A percentile compares a stretch with the other conserved stretches of the same genome.
Conservation (phyloP, 2,888 invertebrate genomes). For the Volucella bombylans region DNA sequence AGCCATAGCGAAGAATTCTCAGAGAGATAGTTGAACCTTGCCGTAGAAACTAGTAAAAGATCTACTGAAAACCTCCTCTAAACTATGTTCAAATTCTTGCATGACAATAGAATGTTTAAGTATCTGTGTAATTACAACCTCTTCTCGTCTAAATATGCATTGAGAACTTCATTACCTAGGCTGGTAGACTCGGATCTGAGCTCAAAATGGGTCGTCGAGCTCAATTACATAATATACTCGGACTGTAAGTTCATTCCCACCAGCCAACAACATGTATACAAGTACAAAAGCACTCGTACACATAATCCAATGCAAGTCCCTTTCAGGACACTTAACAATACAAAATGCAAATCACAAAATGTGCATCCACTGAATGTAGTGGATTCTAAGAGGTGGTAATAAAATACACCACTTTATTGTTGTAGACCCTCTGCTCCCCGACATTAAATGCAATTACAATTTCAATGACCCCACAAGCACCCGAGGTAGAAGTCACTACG, state of each 20-base stretch:
- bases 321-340: slow-evolving; percentile 8
- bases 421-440: slow-evolving; percentile 2
- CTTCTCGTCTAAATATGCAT: not conserved
- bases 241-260: not conserved
- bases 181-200: slow-evolving; percentile 19
- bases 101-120: too few relatives aligned
- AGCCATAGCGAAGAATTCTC: too few relatives aligned
- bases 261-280: slow-evolving; percentile 18
- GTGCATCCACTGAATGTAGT: slow-evolving; percentile 31
- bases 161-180: slow-evolving; percentile 2
- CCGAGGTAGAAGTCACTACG: not conserved
- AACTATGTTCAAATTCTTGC: too few relatives aligned
- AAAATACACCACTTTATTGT: slow-evolving; percentile 48
- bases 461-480: slow-evolving; percentile 38
- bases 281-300: slow-evolving; percentile 9
- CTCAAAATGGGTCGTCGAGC: slow-evolving; percentile 47
- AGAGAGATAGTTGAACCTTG: too few relatives aligned
- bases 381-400: slow-evolving; percentile 40
- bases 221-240: slow-evolving; percentile 9
- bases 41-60: too few relatives aligned
- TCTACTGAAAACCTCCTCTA: too few relatives aligned
- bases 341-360: slow-evolving; percentile 57
- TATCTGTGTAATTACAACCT: not conserved
- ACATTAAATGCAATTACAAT: slow-evolving; percentile 35
- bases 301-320: not conserved